Conservation (phyloP, 2,113 vertebrate genomes). For the Paramormyrops kingsleyae region DNA sequence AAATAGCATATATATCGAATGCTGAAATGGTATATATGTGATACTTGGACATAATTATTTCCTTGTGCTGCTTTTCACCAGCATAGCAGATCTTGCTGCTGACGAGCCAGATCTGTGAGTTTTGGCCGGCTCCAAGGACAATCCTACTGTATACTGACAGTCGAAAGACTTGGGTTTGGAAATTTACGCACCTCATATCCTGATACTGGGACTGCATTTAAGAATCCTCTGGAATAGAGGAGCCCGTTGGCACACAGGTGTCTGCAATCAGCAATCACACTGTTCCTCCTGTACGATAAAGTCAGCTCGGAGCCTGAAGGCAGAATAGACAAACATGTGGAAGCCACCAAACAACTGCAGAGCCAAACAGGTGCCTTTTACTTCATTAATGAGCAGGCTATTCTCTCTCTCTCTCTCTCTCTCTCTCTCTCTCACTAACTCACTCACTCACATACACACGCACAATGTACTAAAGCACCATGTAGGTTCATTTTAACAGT, state of each 20-base stretch:
- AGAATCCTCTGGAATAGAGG: neutral
- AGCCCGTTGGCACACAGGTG: neutral
- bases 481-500: neutral
- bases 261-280: constrained; percentile 2
- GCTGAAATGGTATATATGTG: neutral
- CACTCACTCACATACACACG: neutral
- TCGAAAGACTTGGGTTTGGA: neutral
- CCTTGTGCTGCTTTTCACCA: neutral
- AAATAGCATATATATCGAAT: neutral
- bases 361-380: neutral
- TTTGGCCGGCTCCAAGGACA: neutral
- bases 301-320: neutral
- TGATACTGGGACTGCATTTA: neutral
- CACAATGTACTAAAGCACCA: neutral
- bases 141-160: neutral
- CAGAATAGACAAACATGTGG: neutral
- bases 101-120: neutral
- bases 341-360: neutral
- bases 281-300: neutral
- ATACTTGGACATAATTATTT: neutral
- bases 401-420: neutral
- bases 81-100: neutral
- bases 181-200: neutral
- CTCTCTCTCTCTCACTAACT: neutral
- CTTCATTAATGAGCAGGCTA: neutral